Evolutionary conservation across 2,888 invertebrate species (phyloP), one percentile per base, ranked within the genome.

Genomic region (Cinara cedri): DNA sequence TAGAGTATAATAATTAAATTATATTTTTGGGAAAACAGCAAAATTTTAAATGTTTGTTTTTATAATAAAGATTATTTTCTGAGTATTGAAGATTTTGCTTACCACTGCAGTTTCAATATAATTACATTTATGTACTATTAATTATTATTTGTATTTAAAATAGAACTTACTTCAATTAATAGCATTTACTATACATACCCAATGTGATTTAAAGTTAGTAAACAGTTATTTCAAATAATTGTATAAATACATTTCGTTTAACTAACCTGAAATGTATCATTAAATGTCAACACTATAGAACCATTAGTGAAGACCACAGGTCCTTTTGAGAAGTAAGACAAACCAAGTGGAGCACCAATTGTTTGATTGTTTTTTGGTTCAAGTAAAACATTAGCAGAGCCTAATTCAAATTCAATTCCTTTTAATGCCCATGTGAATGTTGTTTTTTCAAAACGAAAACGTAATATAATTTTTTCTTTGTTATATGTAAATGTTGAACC

Each of bases 251-350:
- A 13, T 19, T 16, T 34, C 49, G 34, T 26, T 49, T n/a, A 16
- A 70, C 81, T 51, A 24, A 81, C 81, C 63, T 81, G 81, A 3
- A 81, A 75, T 55, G 24, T 62, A 13, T 34, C 42, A 13, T 57
- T 21, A 19, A 81, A 81, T 14, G 3, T 76, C 54, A 81, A 62
- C 21, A 60, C 44, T 16, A 62, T 46, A 1, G 76, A 42, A 8
- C 46, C 44, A 63, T 63, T 62, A 16, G 57, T 34, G 46, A 81
- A 81, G 19, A 63, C 13, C 2, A 81, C 55, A 10, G 81, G 81
- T 26, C 76, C 76, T 62, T 44, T 42, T 11, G 70, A 55, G 55
- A 70, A 70, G 34, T 70, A 81, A 54, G 81, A 78, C 2, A 68
- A 21, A 3, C 76, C 76, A 14, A 34, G n/a, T 62, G 21, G 75